Base-by-base conservation (phyloP, 2,797 vertebrate genomes). In the Diplodus sargus region DNA sequence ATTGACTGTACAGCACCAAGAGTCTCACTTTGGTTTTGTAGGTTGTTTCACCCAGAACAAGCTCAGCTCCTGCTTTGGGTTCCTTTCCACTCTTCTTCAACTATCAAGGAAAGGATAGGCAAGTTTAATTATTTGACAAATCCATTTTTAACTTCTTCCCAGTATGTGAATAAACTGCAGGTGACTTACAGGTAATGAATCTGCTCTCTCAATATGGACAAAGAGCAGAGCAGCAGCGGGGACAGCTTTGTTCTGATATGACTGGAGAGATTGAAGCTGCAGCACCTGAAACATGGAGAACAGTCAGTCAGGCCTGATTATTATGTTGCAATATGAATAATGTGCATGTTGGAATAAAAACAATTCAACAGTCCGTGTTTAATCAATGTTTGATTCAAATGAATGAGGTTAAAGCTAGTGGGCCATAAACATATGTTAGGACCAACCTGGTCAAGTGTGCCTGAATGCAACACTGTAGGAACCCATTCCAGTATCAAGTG, bases 401-500 rank as follows among this genome's bases (percentile, higher is more conserved):
- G 47, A 56, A 4, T 0, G 12, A 69, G 60, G 0, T 10, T 57
- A 20, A 63, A 61, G n/a, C 1, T 23, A 49, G 54, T 2, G 43
- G 3, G 53, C 47, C 4, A 78, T n/a, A 49, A 58, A 62, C 14
- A 56, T 3, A 1, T 3, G 15, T 22, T 0, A 11, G 10, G 47
- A 80, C 87, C 18, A 12, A 97, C 97, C 96, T 97, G 95, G 48
- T 97, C 95, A 20, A 98, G 91, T 69, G 90, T 93, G 22, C 75
- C 77, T 30, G 92, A 22, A 5, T 92, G 91, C 16, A 94, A 92
- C 15, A 87, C 82, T 1, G 89, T 93, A 30, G 92, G 91, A 81
- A 99, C 91, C 92, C 95, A 96, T 82, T 98, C 97, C 89, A 98
- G 85, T 60, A 95, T 93, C 87, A 99, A 62, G 67, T 97, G 97